Conservation (phyloP, 2,888 invertebrate genomes). For the Hypomecis atomaria region DNA sequence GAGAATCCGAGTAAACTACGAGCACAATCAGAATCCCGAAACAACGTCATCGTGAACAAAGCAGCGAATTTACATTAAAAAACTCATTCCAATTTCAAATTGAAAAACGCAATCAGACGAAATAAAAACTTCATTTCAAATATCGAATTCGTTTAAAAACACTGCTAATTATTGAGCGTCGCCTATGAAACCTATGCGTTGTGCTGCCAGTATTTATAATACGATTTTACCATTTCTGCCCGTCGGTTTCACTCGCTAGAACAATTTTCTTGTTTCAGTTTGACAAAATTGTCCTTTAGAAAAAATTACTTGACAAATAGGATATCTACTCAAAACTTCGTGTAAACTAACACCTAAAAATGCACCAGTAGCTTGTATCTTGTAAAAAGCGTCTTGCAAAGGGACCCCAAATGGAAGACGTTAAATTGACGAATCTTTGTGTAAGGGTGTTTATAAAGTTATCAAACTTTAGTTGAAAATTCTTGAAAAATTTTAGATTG, state of each 20-base stretch:
- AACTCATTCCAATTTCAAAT: conserved; percentile 38
- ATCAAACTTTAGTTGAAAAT: too few relatives aligned
- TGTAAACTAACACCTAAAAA: too few relatives aligned
- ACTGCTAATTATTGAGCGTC: conserved; percentile 78
- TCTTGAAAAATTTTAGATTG: too few relatives aligned
- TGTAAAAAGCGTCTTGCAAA: too few relatives aligned
- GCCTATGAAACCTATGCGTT: conserved; percentile 58
- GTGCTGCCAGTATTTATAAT: conserved; percentile 51
- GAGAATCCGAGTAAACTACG: conserved; percentile 15
- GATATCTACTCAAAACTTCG: too few relatives aligned
- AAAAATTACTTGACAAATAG: too few relatives aligned
- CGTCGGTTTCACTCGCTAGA: not conserved
- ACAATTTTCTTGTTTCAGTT: too few relatives aligned
- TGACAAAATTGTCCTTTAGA: too few relatives aligned
- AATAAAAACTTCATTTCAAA: conserved; percentile 80
- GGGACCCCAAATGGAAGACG: too few relatives aligned
- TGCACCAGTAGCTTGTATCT: too few relatives aligned
- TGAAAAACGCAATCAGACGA: conserved; percentile 48
- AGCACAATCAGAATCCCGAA: conserved; percentile 17
- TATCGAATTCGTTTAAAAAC: conserved; percentile 77
- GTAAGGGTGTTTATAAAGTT: too few relatives aligned
- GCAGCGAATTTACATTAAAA: conserved; percentile 38
- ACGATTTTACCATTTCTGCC: conserved; percentile 1
- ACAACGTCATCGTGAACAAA: conserved; percentile 28
- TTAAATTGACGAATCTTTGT: too few relatives aligned